phyloP scores from a whole-genome alignment of 2,797 vertebrate species.

The Semaprochilodus insignis region DNA sequence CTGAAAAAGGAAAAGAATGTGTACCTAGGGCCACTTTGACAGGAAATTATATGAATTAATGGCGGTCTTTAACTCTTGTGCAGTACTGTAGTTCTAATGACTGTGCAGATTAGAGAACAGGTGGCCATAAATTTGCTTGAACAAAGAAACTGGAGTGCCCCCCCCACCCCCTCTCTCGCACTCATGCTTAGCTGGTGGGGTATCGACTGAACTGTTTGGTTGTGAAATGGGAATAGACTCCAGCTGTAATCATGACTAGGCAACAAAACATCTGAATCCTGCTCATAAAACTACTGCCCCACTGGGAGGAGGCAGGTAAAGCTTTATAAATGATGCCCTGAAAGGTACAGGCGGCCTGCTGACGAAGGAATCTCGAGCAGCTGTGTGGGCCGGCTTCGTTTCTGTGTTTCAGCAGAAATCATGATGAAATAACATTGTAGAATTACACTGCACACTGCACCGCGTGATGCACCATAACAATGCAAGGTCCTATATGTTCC shows the following conservation, averaged over 20 bases:
- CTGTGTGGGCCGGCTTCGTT: constrained; percentile 2
- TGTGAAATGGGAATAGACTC: constrained; percentile 68
- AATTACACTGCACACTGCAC: not conserved
- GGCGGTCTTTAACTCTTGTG: no score
- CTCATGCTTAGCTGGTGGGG: constrained; percentile 36
- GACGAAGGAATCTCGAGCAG: constrained; percentile 25
- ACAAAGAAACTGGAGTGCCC: not conserved
- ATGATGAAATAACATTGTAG: constrained; percentile 5
- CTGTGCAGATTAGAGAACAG: constrained; percentile 28
- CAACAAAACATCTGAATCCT: constrained; percentile 63
- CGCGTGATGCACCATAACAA: not conserved
- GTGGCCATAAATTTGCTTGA: constrained; percentile 24
- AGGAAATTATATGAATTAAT: no score
- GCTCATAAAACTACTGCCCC: constrained; percentile 61
- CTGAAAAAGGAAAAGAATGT: no score
- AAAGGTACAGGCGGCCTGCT: constrained; percentile 52
- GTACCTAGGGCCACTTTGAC: no score
- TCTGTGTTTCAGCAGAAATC: constrained; percentile 1
- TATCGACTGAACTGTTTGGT: constrained; percentile 65
- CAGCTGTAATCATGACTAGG: constrained; percentile 65
- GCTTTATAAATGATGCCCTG: constrained; percentile 52
- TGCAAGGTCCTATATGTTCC: not conserved
- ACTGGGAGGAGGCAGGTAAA: constrained; percentile 52
- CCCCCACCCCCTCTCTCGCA: constrained; percentile 5
- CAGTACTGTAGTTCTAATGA: not conserved